Conservation (phyloP, 2,797 vertebrate species). For the Alauda arvensis region DNA sequence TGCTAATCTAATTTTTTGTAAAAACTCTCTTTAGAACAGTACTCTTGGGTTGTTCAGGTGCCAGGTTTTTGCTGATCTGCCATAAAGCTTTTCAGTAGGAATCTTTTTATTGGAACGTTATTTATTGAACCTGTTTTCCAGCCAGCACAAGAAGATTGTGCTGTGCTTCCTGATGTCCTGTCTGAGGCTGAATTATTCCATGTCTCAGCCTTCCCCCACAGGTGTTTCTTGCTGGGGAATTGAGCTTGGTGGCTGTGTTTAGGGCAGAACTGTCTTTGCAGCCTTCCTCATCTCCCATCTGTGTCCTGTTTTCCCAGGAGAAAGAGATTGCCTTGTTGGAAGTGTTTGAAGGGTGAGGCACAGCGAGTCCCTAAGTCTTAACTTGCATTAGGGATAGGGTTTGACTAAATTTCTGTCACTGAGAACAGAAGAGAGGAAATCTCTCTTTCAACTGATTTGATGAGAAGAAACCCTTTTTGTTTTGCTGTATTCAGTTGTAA, state of each 20-base stretch:
- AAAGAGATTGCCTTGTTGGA: background rate
- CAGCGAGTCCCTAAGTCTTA: fast-evolving
- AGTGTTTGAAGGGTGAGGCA: background rate
- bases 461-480: background rate
- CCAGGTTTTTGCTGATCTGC: background rate
- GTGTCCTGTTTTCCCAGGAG: background rate
- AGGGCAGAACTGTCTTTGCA: background rate
- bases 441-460: background rate
- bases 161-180: background rate
- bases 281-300: background rate
- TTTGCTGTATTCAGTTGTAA: background rate
- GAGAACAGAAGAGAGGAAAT: background rate
- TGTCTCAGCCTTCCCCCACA: background rate
- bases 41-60: background rate
- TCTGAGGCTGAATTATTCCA: background rate
- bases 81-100: background rate
- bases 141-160: background rate
- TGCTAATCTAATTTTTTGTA: background rate
- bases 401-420: background rate
- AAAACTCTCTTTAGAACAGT: background rate
- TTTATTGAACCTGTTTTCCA: background rate
- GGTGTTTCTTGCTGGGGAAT: background rate
- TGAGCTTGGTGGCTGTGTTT: background rate
- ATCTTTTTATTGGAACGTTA: background rate
- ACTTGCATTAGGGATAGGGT: background rate